phyloP scores from a whole-genome alignment of 2,113 vertebrate genomes.

The Sceloporus tristichus region DNA sequence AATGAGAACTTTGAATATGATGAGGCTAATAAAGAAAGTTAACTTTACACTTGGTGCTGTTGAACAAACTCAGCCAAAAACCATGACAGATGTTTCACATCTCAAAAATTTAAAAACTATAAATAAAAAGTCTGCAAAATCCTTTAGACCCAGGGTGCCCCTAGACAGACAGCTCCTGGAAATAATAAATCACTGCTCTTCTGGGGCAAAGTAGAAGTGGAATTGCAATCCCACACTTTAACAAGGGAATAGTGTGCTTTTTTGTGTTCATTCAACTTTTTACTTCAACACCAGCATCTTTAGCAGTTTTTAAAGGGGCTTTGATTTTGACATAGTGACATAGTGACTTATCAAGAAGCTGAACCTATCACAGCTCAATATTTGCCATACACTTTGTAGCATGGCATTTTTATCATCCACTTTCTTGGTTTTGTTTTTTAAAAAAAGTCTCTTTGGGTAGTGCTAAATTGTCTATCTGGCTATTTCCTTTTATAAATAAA shows the following conservation, averaged over 20 bases:
- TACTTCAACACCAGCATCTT: neutral
- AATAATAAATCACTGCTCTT: too few relatives aligned
- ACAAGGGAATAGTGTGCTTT: neutral
- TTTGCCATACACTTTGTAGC: neutral
- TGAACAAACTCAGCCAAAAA: conserved; percentile 35
- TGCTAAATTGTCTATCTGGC: neutral
- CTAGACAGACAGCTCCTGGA: too few relatives aligned
- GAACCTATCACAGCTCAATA: neutral
- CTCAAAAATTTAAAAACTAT: conserved; percentile 11
- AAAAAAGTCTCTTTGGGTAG: too few relatives aligned
- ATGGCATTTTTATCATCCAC: neutral
- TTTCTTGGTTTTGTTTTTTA: neutral
- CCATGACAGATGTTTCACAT: conserved; percentile 10
- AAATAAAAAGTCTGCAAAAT: neutral
- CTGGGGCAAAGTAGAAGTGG: too few relatives aligned
- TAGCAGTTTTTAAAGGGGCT: neutral
- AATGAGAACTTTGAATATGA: conserved; percentile 30
- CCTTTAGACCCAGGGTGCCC: neutral
- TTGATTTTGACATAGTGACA: neutral
- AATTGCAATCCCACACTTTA: neutral
- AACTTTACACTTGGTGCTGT: conserved; percentile 53
- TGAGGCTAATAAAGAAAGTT: conserved; percentile 57
- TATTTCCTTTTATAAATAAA: neutral
- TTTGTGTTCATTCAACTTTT: neutral
- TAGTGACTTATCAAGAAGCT: neutral